A percentile compares a stretch with the other conserved stretches of the same genome.
Conservation (phyloP, 2,113 vertebrate genomes). For the Ictidomys tridecemlineatus region DNA sequence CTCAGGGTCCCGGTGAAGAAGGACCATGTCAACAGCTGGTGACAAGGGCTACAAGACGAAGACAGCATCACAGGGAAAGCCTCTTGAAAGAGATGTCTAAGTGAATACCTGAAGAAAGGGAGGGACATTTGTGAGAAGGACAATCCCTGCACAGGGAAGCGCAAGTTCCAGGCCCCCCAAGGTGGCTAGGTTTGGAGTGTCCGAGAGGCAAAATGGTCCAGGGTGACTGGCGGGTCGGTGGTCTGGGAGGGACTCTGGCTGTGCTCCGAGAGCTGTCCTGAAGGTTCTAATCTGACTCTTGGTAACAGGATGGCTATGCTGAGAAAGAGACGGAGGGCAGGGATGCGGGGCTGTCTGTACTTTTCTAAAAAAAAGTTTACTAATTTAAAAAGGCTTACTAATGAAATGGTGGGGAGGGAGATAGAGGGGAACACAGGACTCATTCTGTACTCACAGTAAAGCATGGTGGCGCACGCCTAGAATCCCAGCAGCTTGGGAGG, state of each 20-base stretch:
- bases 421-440: not conserved
- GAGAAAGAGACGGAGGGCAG: not conserved
- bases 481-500: too few species aligned
- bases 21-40: not conserved
- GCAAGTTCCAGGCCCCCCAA: not conserved
- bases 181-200: not conserved
- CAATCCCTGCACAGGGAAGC: not conserved
- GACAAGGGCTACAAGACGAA: not conserved
- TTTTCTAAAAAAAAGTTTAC: not conserved
- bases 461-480: too few species aligned
- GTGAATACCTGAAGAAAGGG: not conserved
- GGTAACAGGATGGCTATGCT: not conserved
- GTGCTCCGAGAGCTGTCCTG: not conserved
- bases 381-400: not conserved
- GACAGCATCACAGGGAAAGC: not conserved
- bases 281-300: not conserved
- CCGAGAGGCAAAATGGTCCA: not conserved
- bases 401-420: not conserved
- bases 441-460: not conserved
- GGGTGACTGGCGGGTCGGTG: rapidly evolving
- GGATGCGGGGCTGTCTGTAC: not conserved
- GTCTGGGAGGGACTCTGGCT: not conserved
- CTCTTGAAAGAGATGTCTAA: not conserved
- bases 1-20: not conserved
- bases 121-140: not conserved